Evolutionary conservation across 1,140 invertebrate genomes (phyloP).

Genomic region (Calliphora vicina): DNA sequence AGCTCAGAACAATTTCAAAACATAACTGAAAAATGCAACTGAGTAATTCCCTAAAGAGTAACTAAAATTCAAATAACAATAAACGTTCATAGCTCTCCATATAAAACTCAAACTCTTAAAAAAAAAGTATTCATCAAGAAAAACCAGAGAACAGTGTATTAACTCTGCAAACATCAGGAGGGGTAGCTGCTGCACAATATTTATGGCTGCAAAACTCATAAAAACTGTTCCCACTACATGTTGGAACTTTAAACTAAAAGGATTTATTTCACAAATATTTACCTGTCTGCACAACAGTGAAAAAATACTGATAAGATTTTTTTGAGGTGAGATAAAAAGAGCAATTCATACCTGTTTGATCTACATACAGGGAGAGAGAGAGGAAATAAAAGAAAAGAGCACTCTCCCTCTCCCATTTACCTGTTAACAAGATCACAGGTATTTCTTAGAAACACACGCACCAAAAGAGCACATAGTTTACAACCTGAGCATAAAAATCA

Average conservation of each 20-base stretch:
- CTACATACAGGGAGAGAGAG: not conserved
- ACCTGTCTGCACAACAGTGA: slow-evolving; percentile 1
- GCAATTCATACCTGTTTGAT: not conserved
- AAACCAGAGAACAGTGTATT: not conserved
- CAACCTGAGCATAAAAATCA: not conserved
- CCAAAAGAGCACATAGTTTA: not conserved
- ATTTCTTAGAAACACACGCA: not conserved
- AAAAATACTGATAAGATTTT: slow-evolving; percentile 27
- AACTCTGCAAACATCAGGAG: slow-evolving; percentile 10
- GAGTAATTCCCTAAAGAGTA: not conserved
- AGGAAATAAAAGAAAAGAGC: not conserved
- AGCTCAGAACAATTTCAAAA: not conserved
- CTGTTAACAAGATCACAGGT: slow-evolving; percentile 34
- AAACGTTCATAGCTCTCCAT: not conserved
- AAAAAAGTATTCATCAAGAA: not conserved
- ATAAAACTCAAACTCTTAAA: not conserved
- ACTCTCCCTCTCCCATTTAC: not conserved
- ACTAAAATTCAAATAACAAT: not conserved
- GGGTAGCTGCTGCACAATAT: not conserved
- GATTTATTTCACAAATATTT: slow-evolving; percentile 12
- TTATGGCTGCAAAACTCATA: not conserved
- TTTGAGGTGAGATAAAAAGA: slow-evolving; percentile 11
- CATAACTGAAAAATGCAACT: not conserved
- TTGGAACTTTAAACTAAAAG: not conserved
- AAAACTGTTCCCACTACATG: slow-evolving; percentile 22